phyloP scores from a whole-genome alignment of 2,113 vertebrate species.

The Bufo bufo region DNA sequence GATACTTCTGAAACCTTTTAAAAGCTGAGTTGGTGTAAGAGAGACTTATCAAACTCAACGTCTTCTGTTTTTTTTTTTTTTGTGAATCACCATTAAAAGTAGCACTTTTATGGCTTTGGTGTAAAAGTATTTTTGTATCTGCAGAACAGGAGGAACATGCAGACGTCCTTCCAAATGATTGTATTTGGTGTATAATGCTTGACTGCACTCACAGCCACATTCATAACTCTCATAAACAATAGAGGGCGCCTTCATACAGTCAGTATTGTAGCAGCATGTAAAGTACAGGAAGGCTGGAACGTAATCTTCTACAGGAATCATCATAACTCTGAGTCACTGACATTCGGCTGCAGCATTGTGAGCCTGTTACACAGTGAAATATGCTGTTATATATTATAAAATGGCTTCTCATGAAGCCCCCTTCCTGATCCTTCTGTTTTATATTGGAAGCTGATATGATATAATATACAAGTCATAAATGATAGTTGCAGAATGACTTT shows the following conservation, averaged over 20 bases:
- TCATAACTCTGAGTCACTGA: neutral
- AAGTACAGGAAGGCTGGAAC: neutral
- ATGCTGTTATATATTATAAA: neutral
- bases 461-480: neutral
- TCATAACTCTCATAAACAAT: constrained; percentile 63
- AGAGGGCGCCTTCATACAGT: constrained; percentile 83
- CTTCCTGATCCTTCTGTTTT: neutral
- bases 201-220: neutral
- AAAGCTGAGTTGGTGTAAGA: neutral
- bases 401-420: neutral
- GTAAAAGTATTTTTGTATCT: constrained; percentile 24
- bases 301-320: neutral
- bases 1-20: constrained; percentile 23
- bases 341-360: neutral
- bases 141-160: neutral
- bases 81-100: neutral
- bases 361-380: neutral
- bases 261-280: neutral
- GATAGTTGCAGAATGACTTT: neutral
- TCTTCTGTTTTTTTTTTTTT: constrained; percentile 3
- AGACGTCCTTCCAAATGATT: constrained; percentile 1
- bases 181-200: neutral
- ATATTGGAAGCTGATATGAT: neutral
- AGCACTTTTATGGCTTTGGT: constrained; percentile 36
- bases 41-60: constrained; percentile 3